These are phyloP conservation scores for Chaetophractus vellerosus DNA, from an alignment of 2,797 vertebrate species.

Conservation along the genomic window DNA sequence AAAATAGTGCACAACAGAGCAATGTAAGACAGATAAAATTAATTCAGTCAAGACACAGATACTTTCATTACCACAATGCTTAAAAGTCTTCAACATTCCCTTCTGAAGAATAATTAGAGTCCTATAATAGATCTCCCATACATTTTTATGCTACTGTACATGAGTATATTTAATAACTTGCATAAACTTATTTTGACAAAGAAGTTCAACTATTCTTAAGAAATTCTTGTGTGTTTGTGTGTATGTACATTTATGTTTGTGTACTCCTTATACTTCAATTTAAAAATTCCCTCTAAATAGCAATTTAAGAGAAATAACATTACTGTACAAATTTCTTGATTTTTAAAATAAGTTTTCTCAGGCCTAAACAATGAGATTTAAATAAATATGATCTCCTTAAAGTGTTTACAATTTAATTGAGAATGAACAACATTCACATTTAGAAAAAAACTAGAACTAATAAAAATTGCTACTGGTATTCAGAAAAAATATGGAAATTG, in stretches of 20 bases:
- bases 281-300: not conserved
- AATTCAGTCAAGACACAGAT: not conserved
- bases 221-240: not conserved
- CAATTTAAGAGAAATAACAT: not conserved
- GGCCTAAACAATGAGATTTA: not conserved
- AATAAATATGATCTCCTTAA: not conserved
- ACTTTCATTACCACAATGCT: not conserved
- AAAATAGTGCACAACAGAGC: not conserved
- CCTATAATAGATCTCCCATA: accelerated
- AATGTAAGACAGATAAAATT: not conserved
- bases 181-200: not conserved
- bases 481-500: not conserved
- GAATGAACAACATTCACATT: not conserved
- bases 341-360: not conserved
- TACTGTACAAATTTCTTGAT: not conserved
- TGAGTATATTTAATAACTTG: not conserved
- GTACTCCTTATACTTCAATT: not conserved
- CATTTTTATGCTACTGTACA: not conserved
- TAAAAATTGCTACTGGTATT: not conserved
- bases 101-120: not conserved
- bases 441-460: not conserved
- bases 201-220: not conserved
- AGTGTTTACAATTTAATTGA: not conserved
- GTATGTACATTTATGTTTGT: not conserved
- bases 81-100: not conserved